Evolutionary conservation across 2,888 invertebrate genomes (phyloP).

Genomic region (Formica aserva): DNA sequence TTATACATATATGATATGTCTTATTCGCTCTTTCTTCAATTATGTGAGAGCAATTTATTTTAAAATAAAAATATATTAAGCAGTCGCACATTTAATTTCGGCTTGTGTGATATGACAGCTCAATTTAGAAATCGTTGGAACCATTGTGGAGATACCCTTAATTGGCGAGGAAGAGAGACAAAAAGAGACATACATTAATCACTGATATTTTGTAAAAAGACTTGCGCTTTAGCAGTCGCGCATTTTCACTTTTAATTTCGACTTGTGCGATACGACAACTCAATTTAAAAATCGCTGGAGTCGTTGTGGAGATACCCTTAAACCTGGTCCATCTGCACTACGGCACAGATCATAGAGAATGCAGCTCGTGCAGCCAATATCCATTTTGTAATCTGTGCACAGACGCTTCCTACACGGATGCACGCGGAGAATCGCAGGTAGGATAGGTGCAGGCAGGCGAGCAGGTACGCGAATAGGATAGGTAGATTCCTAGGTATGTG

Average conservation of each 20-base stretch:
- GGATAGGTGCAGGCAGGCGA: conserved; percentile 1
- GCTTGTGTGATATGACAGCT: background rate
- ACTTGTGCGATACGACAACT: background rate
- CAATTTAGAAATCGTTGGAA: background rate
- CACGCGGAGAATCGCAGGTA: conserved; percentile 61
- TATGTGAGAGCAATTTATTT: background rate
- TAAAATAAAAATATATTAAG: background rate
- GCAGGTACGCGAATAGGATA: conserved; percentile 56
- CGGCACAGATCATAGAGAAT: conserved; percentile 62
- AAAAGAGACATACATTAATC: background rate
- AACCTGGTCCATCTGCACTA: conserved; percentile 46
- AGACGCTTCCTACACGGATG: conserved; percentile 66
- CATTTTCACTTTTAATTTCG: background rate
- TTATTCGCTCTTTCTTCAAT: background rate
- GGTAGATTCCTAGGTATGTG: conserved; percentile 61
- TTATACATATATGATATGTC: too few relatives aligned
- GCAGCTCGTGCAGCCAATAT: conserved; percentile 60
- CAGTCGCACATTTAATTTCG: background rate
- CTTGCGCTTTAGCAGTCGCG: background rate
- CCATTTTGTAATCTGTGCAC: conserved; percentile 73
- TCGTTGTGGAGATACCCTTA: conserved; percentile 48
- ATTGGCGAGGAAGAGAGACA: background rate
- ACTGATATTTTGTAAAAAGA: background rate
- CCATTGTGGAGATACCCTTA: conserved; percentile 45
- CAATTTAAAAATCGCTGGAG: background rate